phyloP scores from a whole-genome alignment of 2,888 invertebrate species.

The Caenorhabditis zanzibari region DNA sequence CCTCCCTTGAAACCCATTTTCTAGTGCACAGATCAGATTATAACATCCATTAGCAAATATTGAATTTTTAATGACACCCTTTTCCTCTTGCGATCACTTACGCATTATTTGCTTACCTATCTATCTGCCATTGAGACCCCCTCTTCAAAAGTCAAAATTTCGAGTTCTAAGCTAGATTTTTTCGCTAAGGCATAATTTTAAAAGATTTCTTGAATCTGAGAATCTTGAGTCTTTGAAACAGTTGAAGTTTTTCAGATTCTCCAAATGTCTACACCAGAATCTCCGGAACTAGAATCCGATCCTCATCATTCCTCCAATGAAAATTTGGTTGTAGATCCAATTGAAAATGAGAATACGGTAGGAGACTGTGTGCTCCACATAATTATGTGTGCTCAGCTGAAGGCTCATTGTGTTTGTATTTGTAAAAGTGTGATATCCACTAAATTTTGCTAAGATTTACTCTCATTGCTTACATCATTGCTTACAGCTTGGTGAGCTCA shows the following conservation, averaged over 20 bases:
- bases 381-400: not conserved
- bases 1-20: too few relatives aligned
- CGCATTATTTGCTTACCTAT: conserved; percentile 25
- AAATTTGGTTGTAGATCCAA: not conserved
- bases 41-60: conserved; percentile 27
- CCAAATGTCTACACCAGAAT: not conserved
- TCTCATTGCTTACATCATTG: not conserved
- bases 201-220: too few relatives aligned
- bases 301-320: too few relatives aligned
- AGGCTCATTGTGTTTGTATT: not conserved
- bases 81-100: conserved; percentile 2
- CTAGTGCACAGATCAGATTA: not conserved
- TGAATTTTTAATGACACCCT: conserved; percentile 3
- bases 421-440: not conserved
- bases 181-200: not conserved
- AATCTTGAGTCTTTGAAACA: not conserved
- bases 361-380: not conserved
- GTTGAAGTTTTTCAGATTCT: not conserved
- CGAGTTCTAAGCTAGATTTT: not conserved
- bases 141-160: conserved; percentile 11
- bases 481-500: not conserved
- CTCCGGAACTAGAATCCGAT: not conserved
- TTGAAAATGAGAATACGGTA: not conserved
- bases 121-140: not conserved
- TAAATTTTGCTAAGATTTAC: not conserved